These are phyloP conservation scores for Melolontha melolontha DNA, from an alignment of 2,888 invertebrate species.

Conservation along the genomic window DNA sequence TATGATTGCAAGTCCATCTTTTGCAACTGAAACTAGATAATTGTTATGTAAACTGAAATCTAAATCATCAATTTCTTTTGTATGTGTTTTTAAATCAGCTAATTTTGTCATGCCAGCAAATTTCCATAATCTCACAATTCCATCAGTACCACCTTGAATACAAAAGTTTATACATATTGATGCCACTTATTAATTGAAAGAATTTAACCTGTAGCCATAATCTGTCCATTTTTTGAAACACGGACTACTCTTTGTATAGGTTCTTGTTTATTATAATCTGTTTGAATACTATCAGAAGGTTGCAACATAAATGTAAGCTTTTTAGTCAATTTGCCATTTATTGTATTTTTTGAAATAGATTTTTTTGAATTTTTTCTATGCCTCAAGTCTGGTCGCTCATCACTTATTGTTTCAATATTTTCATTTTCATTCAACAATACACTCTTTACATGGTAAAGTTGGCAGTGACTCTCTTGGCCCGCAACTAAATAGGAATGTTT, in stretches of 20 bases:
- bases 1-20: slow-evolving; percentile 85
- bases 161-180: slow-evolving; percentile 10
- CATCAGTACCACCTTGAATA: slow-evolving; percentile 82
- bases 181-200: background rate
- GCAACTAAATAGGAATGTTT: slow-evolving; percentile 86
- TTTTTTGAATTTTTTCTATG: slow-evolving; percentile 66
- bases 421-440: slow-evolving; percentile 65
- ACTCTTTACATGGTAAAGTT: slow-evolving; percentile 79
- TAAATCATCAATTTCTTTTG: slow-evolving; percentile 93
- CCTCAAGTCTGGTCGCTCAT: slow-evolving; percentile 50
- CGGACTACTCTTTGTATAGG: slow-evolving; percentile 87
- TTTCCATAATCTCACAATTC: slow-evolving; percentile 87
- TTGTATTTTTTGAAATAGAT: slow-evolving; percentile 69
- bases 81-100: slow-evolving; percentile 81
- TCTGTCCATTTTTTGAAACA: slow-evolving; percentile 76
- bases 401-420: slow-evolving; percentile 66
- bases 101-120: slow-evolving; percentile 83
- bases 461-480: slow-evolving; percentile 93
- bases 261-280: slow-evolving; percentile 83
- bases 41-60: slow-evolving; percentile 88
- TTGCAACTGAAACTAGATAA: slow-evolving; percentile 84
- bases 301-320: slow-evolving; percentile 81
- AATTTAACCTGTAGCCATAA: slow-evolving; percentile 81
- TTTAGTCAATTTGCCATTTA: slow-evolving; percentile 69
- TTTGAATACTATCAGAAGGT: slow-evolving; percentile 84